Base-by-base conservation (phyloP, 2,888 invertebrate species). In the Volucella inflata region DNA sequence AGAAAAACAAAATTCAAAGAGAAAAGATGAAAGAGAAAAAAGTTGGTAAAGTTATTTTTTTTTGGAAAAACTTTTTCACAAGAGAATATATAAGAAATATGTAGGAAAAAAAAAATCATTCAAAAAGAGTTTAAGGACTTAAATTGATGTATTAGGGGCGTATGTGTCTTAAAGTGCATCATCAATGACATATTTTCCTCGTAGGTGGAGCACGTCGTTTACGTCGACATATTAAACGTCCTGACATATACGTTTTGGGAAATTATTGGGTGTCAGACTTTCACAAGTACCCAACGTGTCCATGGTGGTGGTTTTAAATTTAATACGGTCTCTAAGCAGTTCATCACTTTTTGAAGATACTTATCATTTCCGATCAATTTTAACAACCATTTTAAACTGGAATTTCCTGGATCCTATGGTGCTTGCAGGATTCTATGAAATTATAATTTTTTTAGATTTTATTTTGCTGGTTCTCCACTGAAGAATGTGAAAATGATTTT, bases 1-100 rank as follows among this genome's bases (percentile, higher is more conserved):
- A 36, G 48, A 65, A 84, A 64, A 65, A 30, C 30, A 64, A 53
- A 71, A 67, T 38, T 46, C n/a, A 59, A 42, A 60, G 16, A 62
- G 59, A 42, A 14, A 68, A 60, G 21, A 59, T 36, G 42, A 64
- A 17, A 21, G 6, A 42, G 30, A 30, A 30, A 30, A 30, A 30
- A 30, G 30, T 30, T 30, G 40, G 12, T 42, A 38, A 10, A 60
- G 12, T 60, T 60, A 42, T 17, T 64, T 75, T 48, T 71, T 64
- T 14, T 14, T 30, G 64, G 70, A 55, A 70, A 68, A 59, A 21
- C 8, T 36, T 67, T 46, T 46, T 46, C 12, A 53, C 2, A 2
- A 38, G 9, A 53, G 59, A 71, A 68, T 8, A 16, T 57, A 78
- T n/a, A 10, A 21, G 65, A 30, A 30, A 40, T 51, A 59, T 59